phyloP scores from a whole-genome alignment of 2,797 vertebrate genomes.

The Geotria australis region DNA sequence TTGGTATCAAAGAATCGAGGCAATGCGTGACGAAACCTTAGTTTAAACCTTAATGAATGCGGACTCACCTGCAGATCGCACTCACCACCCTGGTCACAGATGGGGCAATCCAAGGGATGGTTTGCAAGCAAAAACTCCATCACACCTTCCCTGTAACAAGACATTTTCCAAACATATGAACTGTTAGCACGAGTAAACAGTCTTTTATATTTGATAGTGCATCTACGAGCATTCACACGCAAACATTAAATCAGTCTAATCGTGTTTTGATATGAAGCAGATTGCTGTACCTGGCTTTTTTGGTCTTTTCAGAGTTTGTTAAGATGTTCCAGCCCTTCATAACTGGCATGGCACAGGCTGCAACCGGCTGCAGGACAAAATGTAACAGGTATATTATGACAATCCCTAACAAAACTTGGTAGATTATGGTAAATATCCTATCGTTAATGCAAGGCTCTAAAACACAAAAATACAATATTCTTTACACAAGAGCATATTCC shows the following conservation, averaged over 20 bases:
- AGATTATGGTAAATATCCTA: no score
- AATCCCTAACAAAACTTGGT: no score
- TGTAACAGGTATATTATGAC: no score
- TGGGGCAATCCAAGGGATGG: conserved; percentile 86
- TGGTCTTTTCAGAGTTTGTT: conserved; percentile 80
- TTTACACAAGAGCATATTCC: no score
- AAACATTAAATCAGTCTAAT: not conserved
- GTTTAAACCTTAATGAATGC: not conserved
- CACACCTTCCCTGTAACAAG: conserved; percentile 48
- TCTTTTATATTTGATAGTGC: not conserved
- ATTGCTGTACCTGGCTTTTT: conserved; percentile 52
- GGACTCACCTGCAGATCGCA: conserved; percentile 67
- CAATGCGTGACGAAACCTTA: conserved; percentile 1
- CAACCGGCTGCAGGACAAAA: conserved; percentile 35
- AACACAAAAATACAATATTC: no score
- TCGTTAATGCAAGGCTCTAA: no score
- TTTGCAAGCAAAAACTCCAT: conserved; percentile 95
- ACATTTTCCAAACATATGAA: not conserved
- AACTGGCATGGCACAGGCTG: conserved; percentile 93
- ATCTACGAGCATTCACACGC: not conserved
- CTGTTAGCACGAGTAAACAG: not conserved
- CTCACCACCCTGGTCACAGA: conserved; percentile 95
- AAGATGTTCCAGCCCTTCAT: conserved; percentile 99
- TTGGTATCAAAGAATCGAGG: not conserved
- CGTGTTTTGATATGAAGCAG: no score